Percentiles rank a stretch among this genome's conserved stretches.
Conservation (phyloP, 2,888 invertebrate species). For the Xestia sexstrigata region DNA sequence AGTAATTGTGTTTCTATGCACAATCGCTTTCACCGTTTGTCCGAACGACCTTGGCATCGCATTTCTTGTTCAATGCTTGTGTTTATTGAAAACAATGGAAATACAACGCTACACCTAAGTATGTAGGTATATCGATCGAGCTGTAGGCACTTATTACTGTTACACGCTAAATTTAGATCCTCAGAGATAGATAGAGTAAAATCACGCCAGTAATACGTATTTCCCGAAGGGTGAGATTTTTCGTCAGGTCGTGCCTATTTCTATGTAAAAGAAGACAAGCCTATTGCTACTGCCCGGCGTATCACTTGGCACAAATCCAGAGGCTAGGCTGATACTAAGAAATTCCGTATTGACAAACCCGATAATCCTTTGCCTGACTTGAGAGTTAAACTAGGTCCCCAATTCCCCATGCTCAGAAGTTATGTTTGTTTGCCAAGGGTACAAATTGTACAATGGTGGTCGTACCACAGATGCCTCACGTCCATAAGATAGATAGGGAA, state of each 20-base stretch:
- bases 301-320: conserved; percentile 10
- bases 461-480: neutral
- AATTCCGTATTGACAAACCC: neutral
- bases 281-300: neutral
- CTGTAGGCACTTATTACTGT: neutral
- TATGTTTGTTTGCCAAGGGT: neutral
- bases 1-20: conserved; percentile 27
- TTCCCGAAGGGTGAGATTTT: neutral
- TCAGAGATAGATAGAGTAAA: neutral
- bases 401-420: neutral
- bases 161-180: conserved; percentile 9
- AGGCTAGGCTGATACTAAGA: neutral
- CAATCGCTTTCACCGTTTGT: conserved; percentile 52
- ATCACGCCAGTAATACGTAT: neutral
- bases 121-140: conserved; percentile 8
- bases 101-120: conserved; percentile 7
- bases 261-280: neutral
- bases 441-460: neutral
- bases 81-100: conserved; percentile 45
- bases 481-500: neutral
- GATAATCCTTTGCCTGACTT: neutral
- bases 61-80: conserved; percentile 52
- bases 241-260: neutral
- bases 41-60: conserved; percentile 42
- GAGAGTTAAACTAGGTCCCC: too few species aligned